Evolutionary conservation across 2,888 invertebrate species (phyloP), one percentile per base, ranked within the genome.

Genomic region (Nomada flava): DNA sequence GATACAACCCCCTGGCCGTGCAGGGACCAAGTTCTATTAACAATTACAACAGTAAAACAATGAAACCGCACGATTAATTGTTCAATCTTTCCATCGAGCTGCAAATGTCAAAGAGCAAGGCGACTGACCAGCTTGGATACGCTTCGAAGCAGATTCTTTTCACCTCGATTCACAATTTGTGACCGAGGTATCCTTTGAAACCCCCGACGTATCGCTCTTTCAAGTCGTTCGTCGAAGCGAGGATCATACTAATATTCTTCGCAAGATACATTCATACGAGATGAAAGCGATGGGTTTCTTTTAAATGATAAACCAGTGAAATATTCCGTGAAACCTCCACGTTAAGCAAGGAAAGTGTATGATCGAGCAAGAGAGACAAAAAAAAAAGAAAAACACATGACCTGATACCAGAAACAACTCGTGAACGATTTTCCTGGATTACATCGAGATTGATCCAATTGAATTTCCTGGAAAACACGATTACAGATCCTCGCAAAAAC

Each of bases 161-260:
- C 65, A 64, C 74, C 82, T 81, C 84, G 81, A 78, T 71, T 44
- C 76, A 67, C 63, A 70, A 29, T 78, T 79, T 64, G 74, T 60
- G 76, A 86, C 73, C 84, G 79, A 84, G 76, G 76, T 50, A 84
- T 76, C 82, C 71, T 82, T 84, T 77, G 75, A 74, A 78, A 84
- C 74, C 79, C 76, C 85, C 76, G 85, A 87, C 76, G 78, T 76
- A 76, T 84, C 71, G 68, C 77, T 87, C 79, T 79, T 84, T 83
- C 64, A 50, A 68, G 68, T 78, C 76, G 72, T 84, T 84, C 83
- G 82, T 86, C 84, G 79, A 76, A 63, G 76, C 87, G 87, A 87
- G 87, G 84, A 87, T 87, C 87, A 29, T 13, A 50, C 36, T 68
- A 36, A 53, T 47, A 67, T 52, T 67, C 52, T 36, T 15, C 47